Evolutionary conservation across 2,888 invertebrate species (phyloP).

Genomic region (Lycia hirtaria): DNA sequence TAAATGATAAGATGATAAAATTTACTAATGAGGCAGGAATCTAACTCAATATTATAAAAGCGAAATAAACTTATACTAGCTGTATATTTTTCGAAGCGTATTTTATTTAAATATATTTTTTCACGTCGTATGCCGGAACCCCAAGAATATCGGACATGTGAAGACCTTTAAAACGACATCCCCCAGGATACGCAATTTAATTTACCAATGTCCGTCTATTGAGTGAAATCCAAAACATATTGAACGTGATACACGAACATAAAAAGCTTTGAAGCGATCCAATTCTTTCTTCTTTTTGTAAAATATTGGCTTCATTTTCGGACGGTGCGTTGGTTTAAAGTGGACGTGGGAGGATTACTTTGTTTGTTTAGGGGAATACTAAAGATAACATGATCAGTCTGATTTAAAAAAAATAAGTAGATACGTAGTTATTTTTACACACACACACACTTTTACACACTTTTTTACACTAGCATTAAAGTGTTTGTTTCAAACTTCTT

Average conservation of each 20-base stretch:
- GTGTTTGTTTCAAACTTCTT: too few species aligned
- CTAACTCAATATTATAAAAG: too few species aligned
- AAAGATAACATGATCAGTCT: conserved; percentile 7
- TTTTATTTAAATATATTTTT: too few species aligned
- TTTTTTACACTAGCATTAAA: neutral
- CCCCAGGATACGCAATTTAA: conserved; percentile 75
- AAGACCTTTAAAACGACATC: conserved; percentile 77
- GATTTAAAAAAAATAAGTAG: neutral
- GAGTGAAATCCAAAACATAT: conserved; percentile 82
- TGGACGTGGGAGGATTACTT: conserved; percentile 32
- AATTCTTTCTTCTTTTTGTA: conserved; percentile 56
- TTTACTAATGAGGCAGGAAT: too few species aligned
- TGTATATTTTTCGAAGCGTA: too few species aligned
- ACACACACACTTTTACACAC: neutral
- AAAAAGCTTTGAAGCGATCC: conserved; percentile 78
- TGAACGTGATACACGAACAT: conserved; percentile 65
- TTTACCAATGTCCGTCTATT: conserved; percentile 74
- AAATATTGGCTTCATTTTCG: conserved; percentile 67
- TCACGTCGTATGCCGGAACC: too few species aligned
- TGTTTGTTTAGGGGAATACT: conserved; percentile 5
- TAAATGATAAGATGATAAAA: too few species aligned
- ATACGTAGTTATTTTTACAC: too few species aligned
- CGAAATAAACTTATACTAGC: too few species aligned
- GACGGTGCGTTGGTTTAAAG: conserved; percentile 47
- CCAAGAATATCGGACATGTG: conserved; percentile 64